A percentile compares a stretch with the other conserved stretches of the same genome.
Conservation (phyloP, 2,797 vertebrate species). For the Taenioides sp. region DNA sequence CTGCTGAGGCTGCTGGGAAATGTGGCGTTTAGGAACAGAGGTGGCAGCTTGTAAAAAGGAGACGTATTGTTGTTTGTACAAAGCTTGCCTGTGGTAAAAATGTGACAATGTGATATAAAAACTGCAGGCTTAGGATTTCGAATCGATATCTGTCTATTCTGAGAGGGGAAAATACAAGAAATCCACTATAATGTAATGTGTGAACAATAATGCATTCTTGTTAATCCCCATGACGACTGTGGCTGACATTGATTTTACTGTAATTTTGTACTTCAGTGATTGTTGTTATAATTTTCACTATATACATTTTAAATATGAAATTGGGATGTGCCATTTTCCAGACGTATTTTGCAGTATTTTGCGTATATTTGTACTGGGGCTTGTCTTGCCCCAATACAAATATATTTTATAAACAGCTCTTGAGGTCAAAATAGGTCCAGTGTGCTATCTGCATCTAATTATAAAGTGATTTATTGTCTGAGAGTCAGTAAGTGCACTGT, state of each 20-base stretch:
- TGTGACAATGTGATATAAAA: conserved; percentile 14
- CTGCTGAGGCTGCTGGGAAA: conserved; percentile 22
- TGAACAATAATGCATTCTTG: background rate
- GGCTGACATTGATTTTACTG: background rate
- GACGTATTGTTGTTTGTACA: conserved; percentile 8
- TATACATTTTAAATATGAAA: background rate
- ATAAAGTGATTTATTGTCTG: too few species aligned
- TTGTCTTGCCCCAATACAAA: too few species aligned
- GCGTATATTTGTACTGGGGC: too few species aligned
- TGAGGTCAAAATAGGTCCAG: too few species aligned
- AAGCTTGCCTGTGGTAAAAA: conserved; percentile 1
- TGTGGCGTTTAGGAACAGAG: conserved; percentile 49
- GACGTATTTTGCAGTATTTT: too few species aligned
- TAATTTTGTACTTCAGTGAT: background rate
- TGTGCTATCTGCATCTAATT: too few species aligned
- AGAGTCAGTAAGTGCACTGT: too few species aligned
- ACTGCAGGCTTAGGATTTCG: background rate
- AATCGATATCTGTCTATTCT: conserved; percentile 5
- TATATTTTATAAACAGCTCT: too few species aligned
- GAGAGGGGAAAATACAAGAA: background rate
- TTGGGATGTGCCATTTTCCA: too few species aligned
- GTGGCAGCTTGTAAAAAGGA: conserved; percentile 14
- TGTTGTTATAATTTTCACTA: background rate
- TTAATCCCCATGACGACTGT: background rate
- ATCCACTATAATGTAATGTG: background rate